These are phyloP conservation scores for Leptopilina myrica DNA, from an alignment of 2,888 invertebrate genomes.

Conservation along the genomic window DNA sequence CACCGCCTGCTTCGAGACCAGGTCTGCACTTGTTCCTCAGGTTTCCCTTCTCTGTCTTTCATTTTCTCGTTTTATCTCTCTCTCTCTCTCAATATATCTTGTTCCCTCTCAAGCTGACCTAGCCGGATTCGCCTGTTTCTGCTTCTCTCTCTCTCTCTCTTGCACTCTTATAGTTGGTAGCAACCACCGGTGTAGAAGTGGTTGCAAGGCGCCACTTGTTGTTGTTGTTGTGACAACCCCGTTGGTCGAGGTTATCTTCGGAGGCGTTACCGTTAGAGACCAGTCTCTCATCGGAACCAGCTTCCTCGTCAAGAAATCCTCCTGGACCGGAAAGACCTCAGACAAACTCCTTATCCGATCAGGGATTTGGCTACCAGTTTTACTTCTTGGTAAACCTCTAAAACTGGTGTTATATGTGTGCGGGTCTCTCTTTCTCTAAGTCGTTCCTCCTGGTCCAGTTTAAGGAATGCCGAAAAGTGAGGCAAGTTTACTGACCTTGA, in stretches of 20 bases:
- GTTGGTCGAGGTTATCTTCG: slow-evolving; percentile 38
- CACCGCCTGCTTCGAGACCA: slow-evolving; percentile 67
- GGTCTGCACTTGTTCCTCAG: slow-evolving; percentile 69
- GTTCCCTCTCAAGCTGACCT: slow-evolving; percentile 47
- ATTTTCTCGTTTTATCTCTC: slow-evolving; percentile 43
- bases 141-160: slow-evolving; percentile 36
- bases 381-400: slow-evolving; percentile 32
- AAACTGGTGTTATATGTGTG: background rate
- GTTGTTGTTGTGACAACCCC: slow-evolving; percentile 40
- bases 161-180: slow-evolving; percentile 34
- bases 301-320: slow-evolving; percentile 39
- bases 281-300: slow-evolving; percentile 35
- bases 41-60: slow-evolving; percentile 51
- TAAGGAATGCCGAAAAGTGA: slow-evolving; percentile 23
- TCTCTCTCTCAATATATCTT: slow-evolving; percentile 48
- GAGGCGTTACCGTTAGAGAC: slow-evolving; percentile 39
- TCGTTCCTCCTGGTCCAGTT: slow-evolving; percentile 37
- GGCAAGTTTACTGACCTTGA: background rate
- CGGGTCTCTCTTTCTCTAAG: background rate
- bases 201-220: slow-evolving; percentile 41
- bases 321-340: slow-evolving; percentile 40
- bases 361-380: slow-evolving; percentile 41
- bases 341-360: slow-evolving; percentile 29
- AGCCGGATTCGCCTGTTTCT: slow-evolving; percentile 43
- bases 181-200: slow-evolving; percentile 38